phyloP scores from a whole-genome alignment of 2,888 invertebrate genomes.

The Cerceris ruficornis region DNA sequence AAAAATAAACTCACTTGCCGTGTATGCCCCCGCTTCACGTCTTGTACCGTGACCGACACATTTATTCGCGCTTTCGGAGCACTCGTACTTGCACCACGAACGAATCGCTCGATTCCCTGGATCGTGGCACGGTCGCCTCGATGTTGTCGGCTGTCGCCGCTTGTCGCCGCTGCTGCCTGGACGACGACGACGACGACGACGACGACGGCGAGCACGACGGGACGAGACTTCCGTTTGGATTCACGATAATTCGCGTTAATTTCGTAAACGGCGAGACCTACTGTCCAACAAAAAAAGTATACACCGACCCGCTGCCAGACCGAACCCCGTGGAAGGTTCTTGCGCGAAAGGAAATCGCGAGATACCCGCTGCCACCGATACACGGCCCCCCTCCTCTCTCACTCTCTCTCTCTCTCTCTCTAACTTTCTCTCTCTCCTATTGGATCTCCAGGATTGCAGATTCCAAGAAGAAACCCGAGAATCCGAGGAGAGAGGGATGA shows the following conservation, averaged over 20 bases:
- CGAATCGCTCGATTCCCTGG: slow-evolving; percentile 63
- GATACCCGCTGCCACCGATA: background rate
- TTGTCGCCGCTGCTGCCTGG: slow-evolving; percentile 60
- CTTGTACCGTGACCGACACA: slow-evolving; percentile 77
- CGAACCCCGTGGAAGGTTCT: background rate
- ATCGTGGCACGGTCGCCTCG: slow-evolving; percentile 57
- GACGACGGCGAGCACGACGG: slow-evolving; percentile 4
- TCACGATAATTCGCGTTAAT: no score
- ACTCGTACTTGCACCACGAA: slow-evolving; percentile 60
- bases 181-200: slow-evolving; percentile 19
- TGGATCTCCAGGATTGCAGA: background rate
- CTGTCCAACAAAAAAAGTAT: background rate
- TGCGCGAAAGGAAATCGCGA: background rate
- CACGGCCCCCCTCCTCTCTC: background rate
- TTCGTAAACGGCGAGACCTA: no score
- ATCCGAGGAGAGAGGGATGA: background rate
- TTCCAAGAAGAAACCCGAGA: background rate
- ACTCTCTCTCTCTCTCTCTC: background rate
- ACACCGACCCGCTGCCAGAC: background rate
- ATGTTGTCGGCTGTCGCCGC: slow-evolving; percentile 56
- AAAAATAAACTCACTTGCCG: slow-evolving; percentile 68
- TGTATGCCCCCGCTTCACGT: slow-evolving; percentile 70
- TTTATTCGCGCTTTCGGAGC: slow-evolving; percentile 69
- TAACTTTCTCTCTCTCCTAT: background rate
- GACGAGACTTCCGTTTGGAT: no score